Base-by-base conservation (phyloP, 2,888 invertebrate species). In the Keiferia lycopersicella region DNA sequence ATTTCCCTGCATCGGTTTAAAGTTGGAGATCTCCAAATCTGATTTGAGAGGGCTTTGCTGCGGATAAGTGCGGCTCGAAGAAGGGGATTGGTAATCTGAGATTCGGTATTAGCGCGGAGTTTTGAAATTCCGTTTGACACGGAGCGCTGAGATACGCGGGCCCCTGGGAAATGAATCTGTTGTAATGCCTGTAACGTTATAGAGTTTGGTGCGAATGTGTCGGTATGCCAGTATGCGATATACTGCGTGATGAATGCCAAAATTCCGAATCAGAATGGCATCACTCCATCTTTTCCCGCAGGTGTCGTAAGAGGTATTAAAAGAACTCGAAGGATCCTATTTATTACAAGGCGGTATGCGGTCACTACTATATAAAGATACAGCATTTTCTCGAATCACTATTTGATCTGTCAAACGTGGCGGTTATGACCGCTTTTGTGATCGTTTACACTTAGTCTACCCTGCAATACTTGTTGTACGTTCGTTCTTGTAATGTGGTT, bases 131-230 rank as follows among this genome's bases (percentile, higher is more conserved):
- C 59, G 59, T 45, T 20, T 41, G 59, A 60, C 41, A 45, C 45
- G 22, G 59, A 39, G 18, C 59, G 53, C 41, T 51, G 48, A 53
- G 30, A n/a, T 20, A 45, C 41, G 58, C 58, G 53, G 53, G 22
- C 45, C 34, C 50, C 20, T 63, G 50, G 64, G 56, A 58, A 62
- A 62, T 38, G 61, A 56, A 61, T 63, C 65, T 58, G 57, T 58
- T 58, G 58, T 39, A 58, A 58, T 58, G 39, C 22, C 26, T 26
- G 56, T 12, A 34, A 22, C 59, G 59, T 39, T 60, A 72, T 67
- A 72, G 71, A 68, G 71, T 76, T 73, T 72, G 71, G 64, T 73
- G 71, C 73, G 77, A 81, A 74, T 71, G 73, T 72, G 56, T 71
- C 71, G 66, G 72, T 73, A 73, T 73, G 71, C 70, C 69, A 72